Conservation (phyloP, 1,140 invertebrate species). For the Acromyrmex heyeri region DNA sequence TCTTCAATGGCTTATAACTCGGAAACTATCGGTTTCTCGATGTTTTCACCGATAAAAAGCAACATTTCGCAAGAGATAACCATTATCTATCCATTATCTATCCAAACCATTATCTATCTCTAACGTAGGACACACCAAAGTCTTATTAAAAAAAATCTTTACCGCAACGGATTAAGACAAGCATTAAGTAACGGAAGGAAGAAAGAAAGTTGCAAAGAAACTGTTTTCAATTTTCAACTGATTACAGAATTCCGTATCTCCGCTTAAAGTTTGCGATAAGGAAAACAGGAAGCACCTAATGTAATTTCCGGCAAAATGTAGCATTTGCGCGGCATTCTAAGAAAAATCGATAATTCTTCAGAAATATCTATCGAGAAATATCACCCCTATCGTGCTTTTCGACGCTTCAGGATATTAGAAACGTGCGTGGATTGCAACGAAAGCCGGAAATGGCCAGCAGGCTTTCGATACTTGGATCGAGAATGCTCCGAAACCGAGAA, state of each 20-base stretch:
- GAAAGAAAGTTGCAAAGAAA: neutral
- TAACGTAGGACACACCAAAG: too few species aligned
- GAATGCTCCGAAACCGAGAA: constrained; percentile 39
- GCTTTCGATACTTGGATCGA: constrained; percentile 38
- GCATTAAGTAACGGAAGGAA: constrained; percentile 1
- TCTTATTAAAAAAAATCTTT: constrained; percentile 15
- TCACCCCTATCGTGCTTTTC: constrained; percentile 57
- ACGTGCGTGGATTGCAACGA: constrained; percentile 77
- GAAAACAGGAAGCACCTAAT: constrained; percentile 15
- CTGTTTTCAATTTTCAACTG: constrained; percentile 27
- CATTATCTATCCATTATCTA: neutral
- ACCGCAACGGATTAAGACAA: constrained; percentile 5
- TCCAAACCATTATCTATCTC: neutral
- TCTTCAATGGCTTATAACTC: neutral
- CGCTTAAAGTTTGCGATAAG: constrained; percentile 20
- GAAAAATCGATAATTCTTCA: constrained; percentile 42
- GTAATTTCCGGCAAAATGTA: constrained; percentile 8
- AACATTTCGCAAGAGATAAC: constrained; percentile 3
- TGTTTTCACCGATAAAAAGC: neutral
- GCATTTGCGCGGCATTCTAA: neutral
- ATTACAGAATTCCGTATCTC: neutral
- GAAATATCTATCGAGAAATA: constrained; percentile 68
- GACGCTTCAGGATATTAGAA: constrained; percentile 79
- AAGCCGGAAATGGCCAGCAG: constrained; percentile 62
- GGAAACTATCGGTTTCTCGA: neutral